Percentiles rank a stretch among this genome's conserved stretches.
Evolutionary conservation across 2,797 vertebrate species (phyloP).

Genomic region (Gallirallus australis): DNA sequence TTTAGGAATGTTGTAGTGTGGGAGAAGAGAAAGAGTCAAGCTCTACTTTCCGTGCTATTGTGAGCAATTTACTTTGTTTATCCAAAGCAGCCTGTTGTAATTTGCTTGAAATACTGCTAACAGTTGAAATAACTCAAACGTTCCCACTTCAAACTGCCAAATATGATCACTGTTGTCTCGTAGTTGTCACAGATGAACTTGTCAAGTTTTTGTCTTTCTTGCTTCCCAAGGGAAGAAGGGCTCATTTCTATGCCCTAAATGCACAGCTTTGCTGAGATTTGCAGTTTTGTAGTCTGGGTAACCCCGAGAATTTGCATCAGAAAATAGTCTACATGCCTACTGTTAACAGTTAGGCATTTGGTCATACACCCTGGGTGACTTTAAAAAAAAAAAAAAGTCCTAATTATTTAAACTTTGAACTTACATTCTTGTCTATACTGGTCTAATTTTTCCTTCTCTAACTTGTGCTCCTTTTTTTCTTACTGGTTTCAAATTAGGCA

Average conservation of each 20-base stretch:
- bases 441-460: background rate
- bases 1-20: background rate
- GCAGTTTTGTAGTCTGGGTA: background rate
- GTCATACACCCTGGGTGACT: background rate
- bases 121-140: slow-evolving; percentile 24
- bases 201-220: background rate
- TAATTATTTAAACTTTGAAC: slow-evolving; percentile 41
- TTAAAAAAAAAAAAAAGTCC: background rate
- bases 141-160: slow-evolving; percentile 1
- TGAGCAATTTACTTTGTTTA: slow-evolving; percentile 27
- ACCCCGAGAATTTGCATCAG: background rate
- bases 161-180: background rate
- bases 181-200: background rate
- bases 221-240: background rate
- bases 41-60: background rate
- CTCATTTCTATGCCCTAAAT: background rate
- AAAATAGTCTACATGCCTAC: background rate
- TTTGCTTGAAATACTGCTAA: slow-evolving; percentile 4
- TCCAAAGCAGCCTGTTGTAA: background rate
- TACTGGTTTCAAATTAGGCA: background rate
- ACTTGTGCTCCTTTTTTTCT: background rate
- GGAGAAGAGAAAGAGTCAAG: background rate
- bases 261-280: background rate
- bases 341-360: slow-evolving; percentile 41
- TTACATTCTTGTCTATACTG: background rate